Evolutionary conservation across 2,113 vertebrate species (phyloP).

Genomic region (Amia ocellicauda): DNA sequence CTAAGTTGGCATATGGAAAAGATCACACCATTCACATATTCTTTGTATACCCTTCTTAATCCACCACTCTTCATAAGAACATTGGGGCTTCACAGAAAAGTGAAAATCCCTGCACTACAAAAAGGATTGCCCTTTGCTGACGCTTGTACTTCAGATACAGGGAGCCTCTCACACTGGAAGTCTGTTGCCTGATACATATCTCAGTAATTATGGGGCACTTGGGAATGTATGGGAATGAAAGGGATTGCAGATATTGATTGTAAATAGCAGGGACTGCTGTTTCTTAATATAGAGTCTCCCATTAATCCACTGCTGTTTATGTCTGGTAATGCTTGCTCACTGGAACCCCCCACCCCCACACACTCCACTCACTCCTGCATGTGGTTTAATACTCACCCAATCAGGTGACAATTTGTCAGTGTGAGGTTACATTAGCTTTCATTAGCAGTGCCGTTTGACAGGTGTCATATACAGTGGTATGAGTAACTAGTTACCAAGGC

Average conservation of each 20-base stretch:
- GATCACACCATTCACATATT: too few species aligned
- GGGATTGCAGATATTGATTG: neutral
- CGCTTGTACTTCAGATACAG: too few species aligned
- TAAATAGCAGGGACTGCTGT: neutral
- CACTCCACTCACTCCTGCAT: neutral
- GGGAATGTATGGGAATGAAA: neutral
- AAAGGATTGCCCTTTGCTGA: too few species aligned
- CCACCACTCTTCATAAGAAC: too few species aligned
- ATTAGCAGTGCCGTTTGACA: neutral
- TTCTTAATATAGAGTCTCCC: constrained; percentile 1
- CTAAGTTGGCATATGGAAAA: too few species aligned
- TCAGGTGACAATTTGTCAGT: too few species aligned
- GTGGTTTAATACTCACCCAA: too few species aligned
- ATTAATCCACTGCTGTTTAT: neutral
- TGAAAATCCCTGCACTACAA: too few species aligned
- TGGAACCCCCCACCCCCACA: neutral
- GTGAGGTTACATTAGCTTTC: neutral
- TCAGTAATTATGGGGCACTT: neutral
- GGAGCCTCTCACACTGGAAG: too few species aligned
- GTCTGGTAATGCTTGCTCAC: neutral
- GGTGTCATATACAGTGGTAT: neutral
- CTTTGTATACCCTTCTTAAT: too few species aligned
- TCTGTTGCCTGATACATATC: neutral
- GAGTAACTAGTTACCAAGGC: neutral
- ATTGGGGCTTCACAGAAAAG: too few species aligned